Base-by-base conservation (phyloP, 2,888 invertebrate genomes). In the Calephelis perditalis region DNA sequence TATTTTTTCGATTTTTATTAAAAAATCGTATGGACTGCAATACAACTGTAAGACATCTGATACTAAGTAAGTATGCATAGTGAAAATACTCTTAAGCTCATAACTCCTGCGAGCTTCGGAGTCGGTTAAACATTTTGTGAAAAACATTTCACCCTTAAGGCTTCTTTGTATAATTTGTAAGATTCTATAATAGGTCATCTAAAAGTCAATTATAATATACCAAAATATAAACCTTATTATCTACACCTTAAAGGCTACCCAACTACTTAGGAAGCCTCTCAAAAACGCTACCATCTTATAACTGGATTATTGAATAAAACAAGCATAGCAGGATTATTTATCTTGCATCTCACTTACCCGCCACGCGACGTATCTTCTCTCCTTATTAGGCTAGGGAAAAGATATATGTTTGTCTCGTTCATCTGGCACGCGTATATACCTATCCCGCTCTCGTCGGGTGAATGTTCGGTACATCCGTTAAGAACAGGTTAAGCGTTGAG, bases 391-490 rank as follows among this genome's bases (percentile, higher is more conserved):
- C 62, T 0, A 0, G 0, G 9, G 9, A 56, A 5, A 59, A 62
- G 45, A 10, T 6, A 4, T 72, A 70, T 61, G 0, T 8, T 9
- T n/a, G 6, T 67, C 71, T 61, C 66, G 45, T 7, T 71, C 65
- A 7, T 49, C 26, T 63, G 71, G 70, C 71, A 72, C 71, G 67
- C 71, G 80, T 84, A 81, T 81, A 60, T 63, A 1, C 11, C 71
- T 35, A 60, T 81, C 79, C 69, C 69, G 59, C 61, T 78, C 69
- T 6, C 68, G 60, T 73, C 79, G 75, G 85, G 85, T 85, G 78
- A 86, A 86, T 70, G 85, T 65, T 73, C 85, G 77, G 65, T 62
- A 81, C 84, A 83, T 85, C 85, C 85, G 85, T 71, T 76, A 71
- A 64, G 75, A 82, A 84, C 85, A 69, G 80, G 83, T 84, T 75